A percentile compares a stretch with the other conserved stretches of the same genome.
Conservation (phyloP, 2,888 invertebrate genomes). For the Marasmarcha lunaedactyla region DNA sequence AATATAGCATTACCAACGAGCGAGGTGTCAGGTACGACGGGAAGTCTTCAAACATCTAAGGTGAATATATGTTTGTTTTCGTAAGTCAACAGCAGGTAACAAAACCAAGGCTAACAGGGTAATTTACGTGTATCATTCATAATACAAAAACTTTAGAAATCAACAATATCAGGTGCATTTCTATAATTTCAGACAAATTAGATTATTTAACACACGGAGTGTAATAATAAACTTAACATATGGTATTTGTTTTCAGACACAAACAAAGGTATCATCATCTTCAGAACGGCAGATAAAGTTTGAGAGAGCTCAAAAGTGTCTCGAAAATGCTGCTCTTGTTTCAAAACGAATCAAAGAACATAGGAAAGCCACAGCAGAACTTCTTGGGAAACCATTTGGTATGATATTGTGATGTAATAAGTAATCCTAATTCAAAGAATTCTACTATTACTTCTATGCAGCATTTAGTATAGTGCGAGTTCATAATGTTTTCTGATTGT, state of each 20-base stretch:
- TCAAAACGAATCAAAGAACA: slow-evolving; percentile 63
- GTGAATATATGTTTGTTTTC: slow-evolving; percentile 21
- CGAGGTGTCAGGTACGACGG: slow-evolving; percentile 42
- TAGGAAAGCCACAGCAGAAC: slow-evolving; percentile 57
- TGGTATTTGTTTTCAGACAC: slow-evolving; percentile 22
- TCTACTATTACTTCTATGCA: neutral
- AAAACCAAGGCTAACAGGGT: neutral
- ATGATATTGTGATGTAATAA: slow-evolving; percentile 11
- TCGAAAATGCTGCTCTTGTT: slow-evolving; percentile 63
- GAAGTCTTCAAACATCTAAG: slow-evolving; percentile 48
- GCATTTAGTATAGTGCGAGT: neutral
- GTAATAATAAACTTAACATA: too few relatives aligned
- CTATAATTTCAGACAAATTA: too few relatives aligned
- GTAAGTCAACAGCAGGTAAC: neutral
- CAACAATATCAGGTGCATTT: too few relatives aligned
- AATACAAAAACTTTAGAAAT: too few relatives aligned
- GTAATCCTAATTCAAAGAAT: neutral
- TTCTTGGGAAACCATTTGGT: slow-evolving; percentile 58
- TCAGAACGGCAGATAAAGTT: slow-evolving; percentile 57
- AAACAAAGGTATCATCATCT: slow-evolving; percentile 34
- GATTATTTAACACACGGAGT: too few relatives aligned
- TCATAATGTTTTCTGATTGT: neutral
- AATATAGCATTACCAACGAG: slow-evolving; percentile 42
- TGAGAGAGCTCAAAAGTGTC: slow-evolving; percentile 58
- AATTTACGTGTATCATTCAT: too few relatives aligned